A percentile compares a stretch with the other conserved stretches of the same genome.
Conservation (phyloP, 2,888 invertebrate species). For the Salpingus planirostris region DNA sequence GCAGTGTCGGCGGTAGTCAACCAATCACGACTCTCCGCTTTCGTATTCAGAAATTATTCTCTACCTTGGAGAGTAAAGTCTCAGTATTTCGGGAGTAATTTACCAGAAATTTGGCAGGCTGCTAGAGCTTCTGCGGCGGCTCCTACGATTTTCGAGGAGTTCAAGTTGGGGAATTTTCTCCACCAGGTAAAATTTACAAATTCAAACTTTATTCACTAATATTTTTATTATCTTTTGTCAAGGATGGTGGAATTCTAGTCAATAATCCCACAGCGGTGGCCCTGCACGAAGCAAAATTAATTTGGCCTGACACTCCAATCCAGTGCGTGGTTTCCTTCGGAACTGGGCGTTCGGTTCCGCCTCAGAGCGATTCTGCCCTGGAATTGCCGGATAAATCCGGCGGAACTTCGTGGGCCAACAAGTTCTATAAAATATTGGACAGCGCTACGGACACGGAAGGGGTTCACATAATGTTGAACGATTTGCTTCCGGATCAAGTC, state of each 20-base stretch:
- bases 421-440: constrained; percentile 71
- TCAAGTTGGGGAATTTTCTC: constrained; percentile 56
- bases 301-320: constrained; percentile 69
- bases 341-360: constrained; percentile 54
- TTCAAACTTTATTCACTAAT: too few species aligned
- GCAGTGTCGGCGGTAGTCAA: constrained; percentile 74
- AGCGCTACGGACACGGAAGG: constrained; percentile 84
- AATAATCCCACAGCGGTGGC: constrained; percentile 88
- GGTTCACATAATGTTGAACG: constrained; percentile 67
- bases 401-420: constrained; percentile 61
- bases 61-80: constrained; percentile 60
- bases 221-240: too few species aligned
- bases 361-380: constrained; percentile 29
- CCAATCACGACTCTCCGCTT: constrained; percentile 61
- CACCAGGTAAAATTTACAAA: constrained; percentile 58
- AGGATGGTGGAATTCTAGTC: constrained; percentile 76
- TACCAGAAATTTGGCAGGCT: constrained; percentile 71
- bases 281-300: constrained; percentile 72
- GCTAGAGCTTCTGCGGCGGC: constrained; percentile 86
- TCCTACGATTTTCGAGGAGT: constrained; percentile 85
- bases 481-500: constrained; percentile 59
- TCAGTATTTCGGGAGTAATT: constrained; percentile 61
- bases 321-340: constrained; percentile 79
- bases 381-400: constrained; percentile 49
- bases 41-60: constrained; percentile 79